Base-by-base conservation (phyloP, 2,113 vertebrate species). In the Blennius ocellaris region DNA sequence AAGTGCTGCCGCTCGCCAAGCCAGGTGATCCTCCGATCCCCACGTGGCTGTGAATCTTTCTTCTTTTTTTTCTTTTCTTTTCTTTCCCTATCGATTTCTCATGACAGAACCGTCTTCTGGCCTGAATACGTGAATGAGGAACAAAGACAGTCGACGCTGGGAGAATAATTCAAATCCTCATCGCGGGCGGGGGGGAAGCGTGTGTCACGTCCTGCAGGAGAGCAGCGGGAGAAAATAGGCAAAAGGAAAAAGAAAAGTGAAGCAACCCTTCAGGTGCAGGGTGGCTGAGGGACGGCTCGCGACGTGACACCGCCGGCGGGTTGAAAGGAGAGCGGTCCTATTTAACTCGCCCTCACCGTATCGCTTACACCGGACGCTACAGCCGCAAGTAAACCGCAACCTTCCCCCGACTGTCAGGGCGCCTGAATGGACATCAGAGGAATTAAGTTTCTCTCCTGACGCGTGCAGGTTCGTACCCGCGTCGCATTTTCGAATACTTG, bases 281-380 rank as follows among this genome's bases (percentile, higher is more conserved):
- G 44, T 6, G 57, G 16, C 57, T 62, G 44, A 49, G 67, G 61
- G 56, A 69, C 62, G 64, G 58, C 59, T 62, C 45, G 62, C 43
- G 86, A 90, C 6, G 12, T 68, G 87, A 89, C 56, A 82, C 83
- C 1, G 8, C 53, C 38, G 57, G 61, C 71, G 50, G 66, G 68
- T 52, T 89, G 85, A 78, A 87, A 89, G 50, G 30, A 74, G 77
- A 87, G 83, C 80, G 58, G 69, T 81, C 83, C 81, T 79, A 61
- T 84, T 81, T 78, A 68, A 83, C 59, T 76, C 44, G 57, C 8
- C 63, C 60, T 78, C 64, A 70, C 41, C 16, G 16, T 87, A 72
- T 84, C 51, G n/a, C 56, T 78, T 79, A 76, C 76, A 66, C 44
- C 7, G 12, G 50, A 73, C 21, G 69, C 69, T 39, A 63, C 58